Evolutionary conservation across 2,888 invertebrate species (phyloP), one percentile per base, ranked within the genome.

Genomic region (Alcis repandata): DNA sequence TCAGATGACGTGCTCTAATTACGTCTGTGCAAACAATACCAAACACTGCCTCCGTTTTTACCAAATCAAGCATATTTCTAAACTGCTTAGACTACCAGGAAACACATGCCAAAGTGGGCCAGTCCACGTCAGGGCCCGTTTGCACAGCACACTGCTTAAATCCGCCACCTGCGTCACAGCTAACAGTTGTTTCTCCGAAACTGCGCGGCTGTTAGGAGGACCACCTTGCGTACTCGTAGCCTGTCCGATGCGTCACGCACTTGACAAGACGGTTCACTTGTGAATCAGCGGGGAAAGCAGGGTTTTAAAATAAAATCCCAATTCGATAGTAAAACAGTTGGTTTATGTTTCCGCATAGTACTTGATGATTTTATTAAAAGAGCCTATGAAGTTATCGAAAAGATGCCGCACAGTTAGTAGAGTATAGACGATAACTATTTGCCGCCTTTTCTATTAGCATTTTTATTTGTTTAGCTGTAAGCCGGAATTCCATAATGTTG

Each of bases 241-340:
- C n/a, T 13, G 46, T 9, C 46, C 57, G 69, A 63, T 73, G 72
- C 67, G 70, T 73, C 72, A 72, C 69, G 67, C 71, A 73, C 70
- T 70, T 68, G 56, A 63, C 56, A 58, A 49, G 19, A 20, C 59
- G 46, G 43, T 70, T 59, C 53, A 63, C 46, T 59, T 62, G 65
- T 72, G 72, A 72, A 63, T 72, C 63, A 72, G 53, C 40, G 46
- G 32, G 27, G 51, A 58, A 68, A 69, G 27, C 48, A 60, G 51
- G 52, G 49, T 51, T 15, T 56, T 40, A 15, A 59, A 46, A 57
- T 59, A 11, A 33, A 19, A 59, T 48, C 38, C n/a, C 36, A 49
- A 20, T 41, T 27, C 13, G n/a, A 38, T 38, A 13, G n/a, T 38
- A n/a, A 38, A 38, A 38, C 38, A n/a, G 27, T 27, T 27, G 27